Conservation (phyloP, 2,888 invertebrate species). For the Drosophila vallismaia region DNA sequence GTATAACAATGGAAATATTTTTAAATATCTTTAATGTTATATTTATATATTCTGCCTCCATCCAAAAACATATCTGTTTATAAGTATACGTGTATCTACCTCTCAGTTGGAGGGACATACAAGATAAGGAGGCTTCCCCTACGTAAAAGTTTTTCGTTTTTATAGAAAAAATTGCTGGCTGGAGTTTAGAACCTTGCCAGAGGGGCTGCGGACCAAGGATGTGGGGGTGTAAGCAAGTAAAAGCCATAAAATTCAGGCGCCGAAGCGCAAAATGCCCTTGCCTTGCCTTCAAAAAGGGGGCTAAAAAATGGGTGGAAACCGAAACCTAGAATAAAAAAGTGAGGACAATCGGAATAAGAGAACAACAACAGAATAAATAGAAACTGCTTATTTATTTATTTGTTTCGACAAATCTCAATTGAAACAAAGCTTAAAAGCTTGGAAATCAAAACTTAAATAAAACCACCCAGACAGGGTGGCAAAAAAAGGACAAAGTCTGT, state of each 20-base stretch:
- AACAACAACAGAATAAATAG: conserved; percentile 50
- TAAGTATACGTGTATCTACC: conserved; percentile 50
- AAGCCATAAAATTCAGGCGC: conserved; percentile 54
- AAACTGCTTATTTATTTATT: conserved; percentile 74
- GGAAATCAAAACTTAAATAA: conserved; percentile 58
- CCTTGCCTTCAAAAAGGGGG: conserved; percentile 10
- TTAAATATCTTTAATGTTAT: not conserved
- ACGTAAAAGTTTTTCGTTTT: conserved; percentile 25
- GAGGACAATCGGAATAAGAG: conserved; percentile 10
- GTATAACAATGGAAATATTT: not conserved
- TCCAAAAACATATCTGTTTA: not conserved
- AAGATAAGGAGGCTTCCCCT: conserved; percentile 23
- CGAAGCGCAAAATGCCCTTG: conserved; percentile 60
- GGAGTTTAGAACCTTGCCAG: conserved; percentile 34
- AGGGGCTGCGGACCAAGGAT: conserved; percentile 24
- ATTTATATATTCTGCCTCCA: conserved; percentile 1
- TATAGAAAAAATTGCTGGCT: conserved; percentile 29
- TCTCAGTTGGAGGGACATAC: conserved; percentile 38
- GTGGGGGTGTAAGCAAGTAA: conserved; percentile 11
- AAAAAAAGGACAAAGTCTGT: not conserved
- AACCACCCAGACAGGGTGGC: conserved; percentile 18
- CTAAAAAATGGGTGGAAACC: conserved; percentile 11
- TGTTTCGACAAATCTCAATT: conserved; percentile 61
- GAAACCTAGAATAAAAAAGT: conserved; percentile 12
- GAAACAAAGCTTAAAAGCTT: conserved; percentile 66